Evolutionary conservation across 2,888 invertebrate species (phyloP), one percentile per base, ranked within the genome.

Genomic region (Sepiola atlantica): DNA sequence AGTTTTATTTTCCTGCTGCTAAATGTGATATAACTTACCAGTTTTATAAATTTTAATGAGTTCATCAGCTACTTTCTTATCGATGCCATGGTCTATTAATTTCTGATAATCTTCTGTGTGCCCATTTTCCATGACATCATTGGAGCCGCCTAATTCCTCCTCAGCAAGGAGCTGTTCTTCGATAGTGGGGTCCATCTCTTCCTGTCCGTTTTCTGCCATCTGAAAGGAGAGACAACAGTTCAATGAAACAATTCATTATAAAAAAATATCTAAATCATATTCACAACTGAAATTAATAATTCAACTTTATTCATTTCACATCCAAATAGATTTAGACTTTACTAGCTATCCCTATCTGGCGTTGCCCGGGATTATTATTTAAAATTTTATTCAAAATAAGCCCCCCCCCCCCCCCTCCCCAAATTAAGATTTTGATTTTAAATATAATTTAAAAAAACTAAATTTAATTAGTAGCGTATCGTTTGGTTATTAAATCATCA

Each of bases 21-120:
- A n/a, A 77, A 77, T 32, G 14, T 77, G n/a, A 45, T 77, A 32
- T 91, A 94, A 90, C 92, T 96, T 97, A 98, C 98, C 99, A 98
- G 99, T 99, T 98, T 99, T 98, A 98, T 99, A 99, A 98, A 99
- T 99, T 98, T 99, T 99, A 98, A 99, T 99, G 97, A 99, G 98
- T 98, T 99, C 99, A 97, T 98, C 98, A 97, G 99, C 99, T 96
- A 98, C 98, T 98, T 99, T 99, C 97, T 98, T 98, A 98, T 99
- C 99, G 97, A 99, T 98, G 98, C 99, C 99, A 98, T 99, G 99
- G 97, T 99, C 99, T 97, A 99, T 98, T 97, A 99, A 98, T 98
- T 99, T 99, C 97, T 98, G 98, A 98, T 98, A 99, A 98, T 99
- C 99, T 98, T 98, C 98, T 97, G 99, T 96, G 94, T 96, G 96